Evolutionary conservation across 2,113 vertebrate species (phyloP), one percentile per base, ranked within the genome.

Genomic region (Epinephelus lanceolatus): DNA sequence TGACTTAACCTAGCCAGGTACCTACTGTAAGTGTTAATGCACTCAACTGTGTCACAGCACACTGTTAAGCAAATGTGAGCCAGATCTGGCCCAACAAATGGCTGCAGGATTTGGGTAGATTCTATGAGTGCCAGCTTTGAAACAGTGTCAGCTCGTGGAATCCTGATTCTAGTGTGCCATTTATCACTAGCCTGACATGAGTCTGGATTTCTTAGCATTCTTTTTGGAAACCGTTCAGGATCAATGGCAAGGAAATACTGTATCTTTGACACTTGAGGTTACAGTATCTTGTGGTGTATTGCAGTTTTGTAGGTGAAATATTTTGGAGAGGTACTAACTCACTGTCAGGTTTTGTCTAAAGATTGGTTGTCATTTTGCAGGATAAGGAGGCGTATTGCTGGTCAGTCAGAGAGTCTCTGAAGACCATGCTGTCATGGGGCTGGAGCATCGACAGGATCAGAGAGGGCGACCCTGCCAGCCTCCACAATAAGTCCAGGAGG

Each of bases 381-480:
- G 98, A 99, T 86, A 99, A 97, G 91, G 98, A 99, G 94, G 95
- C 95, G 47, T 98, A 99, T 89, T 96, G 96, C 18, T 96, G 96
- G 96, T 95, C 98, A 23, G 97, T 99, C 89, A 97, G 96, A 92
- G 98, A 99, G 78, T 98, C 97, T 60, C 89, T 99, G 40, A 99
- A 98, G 93, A 99, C 97, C 1, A 99, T 99, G 97, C 86, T 98
- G 88, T 96, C 96, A 0, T 98, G 98, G 98, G 97, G 97, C 18
- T 99, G 98, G 98, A 94, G 96, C 60, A 97, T 98, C 25, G 97
- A 98, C 85, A 95, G 98, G 56, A 98, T 95, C 2, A 93, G 97
- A 14, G 98, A 99, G 19, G 97, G 96, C 14, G 98, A 99, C 85
- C 94, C 96, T 4, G 95, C 97, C 87, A 96, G 95, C 1, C 88